Conservation (phyloP, 2,888 invertebrate genomes). For the Gymnocheta viridis region DNA sequence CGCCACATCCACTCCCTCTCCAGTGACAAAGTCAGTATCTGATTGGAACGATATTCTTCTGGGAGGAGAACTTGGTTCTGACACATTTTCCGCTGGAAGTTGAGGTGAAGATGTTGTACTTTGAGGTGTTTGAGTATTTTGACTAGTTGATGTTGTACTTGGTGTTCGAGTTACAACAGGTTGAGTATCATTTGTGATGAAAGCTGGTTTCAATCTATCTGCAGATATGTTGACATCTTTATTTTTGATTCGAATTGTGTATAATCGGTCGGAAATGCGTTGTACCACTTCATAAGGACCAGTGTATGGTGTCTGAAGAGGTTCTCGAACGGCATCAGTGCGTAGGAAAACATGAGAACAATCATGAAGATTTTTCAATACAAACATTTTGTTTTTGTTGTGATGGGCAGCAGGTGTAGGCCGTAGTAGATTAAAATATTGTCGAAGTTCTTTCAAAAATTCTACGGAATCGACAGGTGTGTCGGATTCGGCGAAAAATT, state of each 20-base stretch:
- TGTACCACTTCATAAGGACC: conserved; percentile 49
- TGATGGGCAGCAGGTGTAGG: background rate
- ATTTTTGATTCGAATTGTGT: conserved; percentile 25
- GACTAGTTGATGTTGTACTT: no score
- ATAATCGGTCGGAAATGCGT: conserved; percentile 39
- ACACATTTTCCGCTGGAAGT: no score
- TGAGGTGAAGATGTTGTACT: background rate
- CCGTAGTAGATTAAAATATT: background rate
- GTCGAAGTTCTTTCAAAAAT: background rate
- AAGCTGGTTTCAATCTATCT: conserved; percentile 50
- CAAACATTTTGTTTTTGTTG: conserved; percentile 53
- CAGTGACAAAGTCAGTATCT: conserved; percentile 23
- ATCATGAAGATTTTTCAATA: conserved; percentile 41
- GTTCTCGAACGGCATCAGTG: conserved; percentile 4
- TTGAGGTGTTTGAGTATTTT: no score
- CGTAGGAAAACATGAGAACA: conserved; percentile 2
- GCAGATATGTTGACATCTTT: conserved; percentile 23
- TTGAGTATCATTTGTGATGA: conserved; percentile 22
- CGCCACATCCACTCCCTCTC: conserved; percentile 42
- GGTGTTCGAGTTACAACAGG: no score
- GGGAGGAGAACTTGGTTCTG: background rate
- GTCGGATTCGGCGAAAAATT: conserved; percentile 28
- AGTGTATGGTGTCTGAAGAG: conserved; percentile 49
- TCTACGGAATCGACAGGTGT: background rate
- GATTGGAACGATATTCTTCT: background rate